phyloP scores from a whole-genome alignment of 2,797 vertebrate species.

The Myotis vivesi region DNA sequence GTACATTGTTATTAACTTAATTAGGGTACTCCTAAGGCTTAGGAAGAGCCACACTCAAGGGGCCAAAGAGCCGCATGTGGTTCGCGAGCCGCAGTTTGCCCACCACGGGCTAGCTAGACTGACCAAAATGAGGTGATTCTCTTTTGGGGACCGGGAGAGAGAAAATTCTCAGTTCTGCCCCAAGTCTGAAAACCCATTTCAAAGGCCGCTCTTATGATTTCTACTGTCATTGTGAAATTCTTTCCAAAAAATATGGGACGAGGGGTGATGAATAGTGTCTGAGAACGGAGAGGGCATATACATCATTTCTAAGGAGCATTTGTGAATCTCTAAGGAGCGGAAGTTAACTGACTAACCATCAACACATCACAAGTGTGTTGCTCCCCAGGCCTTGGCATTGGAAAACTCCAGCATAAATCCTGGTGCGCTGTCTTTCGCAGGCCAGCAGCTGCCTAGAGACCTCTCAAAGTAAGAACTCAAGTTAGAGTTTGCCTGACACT shows the following conservation, averaged over 20 bases:
- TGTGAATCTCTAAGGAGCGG: background rate
- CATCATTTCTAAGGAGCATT: background rate
- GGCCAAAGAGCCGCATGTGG: too few relatives aligned
- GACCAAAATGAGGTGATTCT: background rate
- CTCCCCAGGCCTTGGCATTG: background rate
- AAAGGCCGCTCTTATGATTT: background rate
- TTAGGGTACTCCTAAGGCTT: too few relatives aligned
- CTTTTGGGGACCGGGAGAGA: background rate
- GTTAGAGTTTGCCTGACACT: background rate
- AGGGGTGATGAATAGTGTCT: background rate
- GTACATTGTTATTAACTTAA: too few relatives aligned
- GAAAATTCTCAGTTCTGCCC: background rate
- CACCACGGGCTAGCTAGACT: background rate
- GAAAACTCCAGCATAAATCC: background rate
- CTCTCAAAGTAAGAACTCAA: background rate
- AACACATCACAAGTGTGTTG: background rate
- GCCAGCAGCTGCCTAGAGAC: background rate
- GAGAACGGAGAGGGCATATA: background rate
- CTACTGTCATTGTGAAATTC: background rate
- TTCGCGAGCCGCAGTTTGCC: too few relatives aligned
- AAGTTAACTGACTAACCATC: background rate
- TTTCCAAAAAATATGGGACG: background rate
- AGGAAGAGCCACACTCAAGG: too few relatives aligned
- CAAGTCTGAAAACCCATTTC: background rate
- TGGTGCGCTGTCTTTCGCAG: accelerated